phyloP scores from a whole-genome alignment of 1,140 invertebrate species.

The Diabrotica undecimpunctata region DNA sequence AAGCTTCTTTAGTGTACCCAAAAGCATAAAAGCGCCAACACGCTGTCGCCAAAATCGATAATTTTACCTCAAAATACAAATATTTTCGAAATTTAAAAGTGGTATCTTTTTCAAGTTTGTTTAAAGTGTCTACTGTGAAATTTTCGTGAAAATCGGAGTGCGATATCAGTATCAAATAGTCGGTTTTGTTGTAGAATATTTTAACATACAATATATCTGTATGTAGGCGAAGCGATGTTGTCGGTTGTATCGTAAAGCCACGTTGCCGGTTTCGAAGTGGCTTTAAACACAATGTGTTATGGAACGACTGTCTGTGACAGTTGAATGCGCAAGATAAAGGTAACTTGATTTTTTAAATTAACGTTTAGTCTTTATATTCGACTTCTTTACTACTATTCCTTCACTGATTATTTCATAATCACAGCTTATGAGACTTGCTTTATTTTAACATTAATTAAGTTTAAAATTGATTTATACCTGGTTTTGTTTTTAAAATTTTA shows the following conservation, averaged over 20 bases:
- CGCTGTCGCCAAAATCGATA: slow-evolving; percentile 27
- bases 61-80: slow-evolving; percentile 24
- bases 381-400: no score
- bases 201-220: slow-evolving; percentile 43
- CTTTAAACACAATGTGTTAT: slow-evolving; percentile 39
- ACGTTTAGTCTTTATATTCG: slow-evolving; percentile 28
- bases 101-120: slow-evolving; percentile 22
- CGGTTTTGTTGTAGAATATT: slow-evolving; percentile 37
- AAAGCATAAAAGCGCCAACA: slow-evolving; percentile 35
- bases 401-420: no score
- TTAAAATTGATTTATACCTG: neutral
- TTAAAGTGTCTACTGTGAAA: slow-evolving; percentile 27
- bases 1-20: slow-evolving; percentile 36
- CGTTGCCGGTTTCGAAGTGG: slow-evolving; percentile 34
- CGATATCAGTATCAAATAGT: slow-evolving; percentile 31
- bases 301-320: slow-evolving; percentile 36
- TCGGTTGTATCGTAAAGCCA: slow-evolving; percentile 22
- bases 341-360: slow-evolving; percentile 41
- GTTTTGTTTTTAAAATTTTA: neutral
- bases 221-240: slow-evolving; percentile 45
- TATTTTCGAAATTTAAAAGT: slow-evolving; percentile 29
- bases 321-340: slow-evolving; percentile 42
- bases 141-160: slow-evolving; percentile 32
- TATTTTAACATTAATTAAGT: neutral
- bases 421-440: neutral